Evolutionary conservation across 2,888 invertebrate genomes (phyloP), one percentile per base, ranked within the genome.

Genomic region (Leucophenga montana): DNA sequence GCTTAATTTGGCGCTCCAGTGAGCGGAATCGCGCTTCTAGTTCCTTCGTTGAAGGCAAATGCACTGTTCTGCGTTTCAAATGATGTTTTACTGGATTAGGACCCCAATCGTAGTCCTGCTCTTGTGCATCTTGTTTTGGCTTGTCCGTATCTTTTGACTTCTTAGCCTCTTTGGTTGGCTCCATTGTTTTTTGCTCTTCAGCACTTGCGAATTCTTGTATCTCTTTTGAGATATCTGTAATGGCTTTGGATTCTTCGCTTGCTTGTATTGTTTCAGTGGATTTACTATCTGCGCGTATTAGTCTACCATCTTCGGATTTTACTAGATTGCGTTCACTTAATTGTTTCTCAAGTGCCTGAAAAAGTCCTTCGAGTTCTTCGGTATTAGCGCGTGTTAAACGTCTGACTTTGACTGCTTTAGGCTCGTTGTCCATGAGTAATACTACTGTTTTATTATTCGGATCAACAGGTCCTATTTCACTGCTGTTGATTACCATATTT

Each of bases 31-130:
- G 81, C 0, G 87, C 78, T 70, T 87, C 87, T 0, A 87, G 71
- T 68, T 87, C 88, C 14, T 84, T 86, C 0, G 87, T 88, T 11
- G 88, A 86, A 3, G 87, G 87, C 18, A 86, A 62, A 72, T 86
- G 81, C 9, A 78, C 86, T 0, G 86, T 86, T 70, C 78, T 83
- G 3, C 86, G 84, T 54, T 86, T 86, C 11, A 87, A 62, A 50
- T 86, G 86, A 67, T 84, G 78, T 67, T 87, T 86, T 0, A 82
- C 81, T 0, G 87, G 85, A 71, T 86, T 84, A 0, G 76, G 77
- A 4, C 86, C 86, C 87, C 87, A 87, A 67, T 86, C 86, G 61
- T 80, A 84, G 14, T 75, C 76, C 9, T 66, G 44, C 31, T 66
- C n/a, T 33, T 18, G n/a, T 50, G 16, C 14, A 6, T 54, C 54